These are phyloP conservation scores for Eugnorisma glareosa DNA, from an alignment of 2,888 invertebrate genomes.

Conservation along the genomic window DNA sequence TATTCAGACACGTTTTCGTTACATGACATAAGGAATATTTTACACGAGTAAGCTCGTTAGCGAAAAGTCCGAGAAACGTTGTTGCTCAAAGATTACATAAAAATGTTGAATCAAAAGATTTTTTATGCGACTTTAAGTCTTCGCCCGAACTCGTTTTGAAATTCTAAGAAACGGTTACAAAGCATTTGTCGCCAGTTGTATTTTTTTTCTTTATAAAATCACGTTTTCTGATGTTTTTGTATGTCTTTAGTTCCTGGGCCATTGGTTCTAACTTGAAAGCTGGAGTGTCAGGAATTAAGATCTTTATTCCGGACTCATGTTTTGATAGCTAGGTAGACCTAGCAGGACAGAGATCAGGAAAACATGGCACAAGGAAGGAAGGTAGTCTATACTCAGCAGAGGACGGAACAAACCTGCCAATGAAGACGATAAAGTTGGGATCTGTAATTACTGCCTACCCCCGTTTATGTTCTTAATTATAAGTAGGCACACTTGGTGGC, in stretches of 20 bases:
- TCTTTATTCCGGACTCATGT: too few relatives aligned
- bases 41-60: neutral
- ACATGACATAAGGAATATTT: neutral
- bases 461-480: too few relatives aligned
- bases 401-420: neutral
- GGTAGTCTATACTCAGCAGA: neutral
- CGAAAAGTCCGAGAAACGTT: neutral
- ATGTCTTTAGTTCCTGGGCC: neutral
- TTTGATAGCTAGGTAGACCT: too few relatives aligned
- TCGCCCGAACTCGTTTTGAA: slow-evolving; percentile 9
- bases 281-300: neutral
- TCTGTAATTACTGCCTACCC: too few relatives aligned
- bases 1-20: neutral
- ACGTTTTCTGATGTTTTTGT: neutral
- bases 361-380: neutral
- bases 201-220: neutral
- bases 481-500: too few relatives aligned
- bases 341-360: too few relatives aligned
- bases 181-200: neutral
- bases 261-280: neutral
- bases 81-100: slow-evolving; percentile 16
- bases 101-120: slow-evolving; percentile 1
- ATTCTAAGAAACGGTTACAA: slow-evolving; percentile 19
- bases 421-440: too few relatives aligned
- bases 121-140: slow-evolving; percentile 15